Evolutionary conservation across 2,888 invertebrate species (phyloP), one percentile per base, ranked within the genome.

Genomic region (Lamproptera curius): DNA sequence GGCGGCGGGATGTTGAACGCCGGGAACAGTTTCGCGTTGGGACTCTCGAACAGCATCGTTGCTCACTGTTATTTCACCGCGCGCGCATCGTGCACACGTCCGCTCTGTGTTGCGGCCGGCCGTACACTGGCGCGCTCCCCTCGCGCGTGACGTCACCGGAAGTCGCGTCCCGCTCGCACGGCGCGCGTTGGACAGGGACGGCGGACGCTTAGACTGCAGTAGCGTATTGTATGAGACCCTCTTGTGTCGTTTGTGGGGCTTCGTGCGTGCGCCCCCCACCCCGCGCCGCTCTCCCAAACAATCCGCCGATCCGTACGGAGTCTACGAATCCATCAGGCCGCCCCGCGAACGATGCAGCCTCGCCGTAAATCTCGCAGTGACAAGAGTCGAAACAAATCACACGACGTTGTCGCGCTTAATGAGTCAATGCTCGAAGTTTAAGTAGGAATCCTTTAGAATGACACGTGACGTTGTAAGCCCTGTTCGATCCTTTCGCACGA

Each of bases 21-120:
- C 64, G 92, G 90, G 77, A 89, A 91, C 76, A 91, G 89, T 83
- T 92, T 89, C 80, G 92, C 92, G 71, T 90, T 90, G 71, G 92
- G 92, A 88, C 90, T 92, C 83, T 93, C 93, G 79, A 92, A 93
- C 80, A 93, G 86, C 92, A 92, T 92, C 76, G 79, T 78, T 78
- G 70, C 65, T 72, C 70, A n/a, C 73, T 72, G 70, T 67, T n/a
- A 5, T 64, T 76, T 76, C 81, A 80, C 78, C 82, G 80, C 75
- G 81, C 69, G 72, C 71, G 70, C 75, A 72, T 81, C 73, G 79
- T 78, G 76, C 62, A 70, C 63, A 57, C 73, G 77, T 76, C 70
- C 73, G 67, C 65, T 51, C 67, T 61, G 61, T 58, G 57, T 64
- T 66, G 73, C 79, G 70, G 72, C 73, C 74, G 76, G 81, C 80